Conservation (phyloP, 2,797 vertebrate species). For the Rhabdophis nuchalis region DNA sequence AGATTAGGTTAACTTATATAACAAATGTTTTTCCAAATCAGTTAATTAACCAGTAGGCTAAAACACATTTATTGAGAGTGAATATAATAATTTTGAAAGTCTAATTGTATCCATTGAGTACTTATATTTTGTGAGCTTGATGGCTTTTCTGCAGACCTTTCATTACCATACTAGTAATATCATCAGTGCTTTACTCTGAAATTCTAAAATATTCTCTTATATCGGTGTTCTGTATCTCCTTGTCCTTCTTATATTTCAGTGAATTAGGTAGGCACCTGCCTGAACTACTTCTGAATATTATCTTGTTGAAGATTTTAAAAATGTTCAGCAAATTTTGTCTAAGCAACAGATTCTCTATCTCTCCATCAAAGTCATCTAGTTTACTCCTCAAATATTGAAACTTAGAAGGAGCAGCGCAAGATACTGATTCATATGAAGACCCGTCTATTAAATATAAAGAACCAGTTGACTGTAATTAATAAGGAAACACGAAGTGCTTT, state of each 20-base stretch:
- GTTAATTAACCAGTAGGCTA: background rate
- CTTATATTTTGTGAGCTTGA: background rate
- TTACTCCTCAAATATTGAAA: background rate
- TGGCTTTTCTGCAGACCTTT: background rate
- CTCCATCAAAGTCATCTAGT: background rate
- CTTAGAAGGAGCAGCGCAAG: background rate
- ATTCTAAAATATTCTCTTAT: background rate
- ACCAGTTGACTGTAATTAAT: background rate
- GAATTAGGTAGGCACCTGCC: background rate
- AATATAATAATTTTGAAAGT: background rate
- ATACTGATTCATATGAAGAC: background rate
- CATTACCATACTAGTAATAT: background rate
- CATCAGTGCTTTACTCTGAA: background rate
- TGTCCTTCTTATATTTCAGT: background rate
- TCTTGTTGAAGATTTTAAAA: background rate
- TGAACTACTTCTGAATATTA: background rate
- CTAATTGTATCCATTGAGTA: background rate
- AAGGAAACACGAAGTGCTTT: background rate
- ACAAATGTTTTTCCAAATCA: background rate
- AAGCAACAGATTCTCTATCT: background rate
- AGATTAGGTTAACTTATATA: background rate
- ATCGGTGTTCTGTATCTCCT: background rate
- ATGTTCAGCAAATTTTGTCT: background rate
- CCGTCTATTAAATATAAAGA: background rate
- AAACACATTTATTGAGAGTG: background rate